Evolutionary conservation across 2,797 vertebrate species (phyloP).

Genomic region (Danio kyathit): DNA sequence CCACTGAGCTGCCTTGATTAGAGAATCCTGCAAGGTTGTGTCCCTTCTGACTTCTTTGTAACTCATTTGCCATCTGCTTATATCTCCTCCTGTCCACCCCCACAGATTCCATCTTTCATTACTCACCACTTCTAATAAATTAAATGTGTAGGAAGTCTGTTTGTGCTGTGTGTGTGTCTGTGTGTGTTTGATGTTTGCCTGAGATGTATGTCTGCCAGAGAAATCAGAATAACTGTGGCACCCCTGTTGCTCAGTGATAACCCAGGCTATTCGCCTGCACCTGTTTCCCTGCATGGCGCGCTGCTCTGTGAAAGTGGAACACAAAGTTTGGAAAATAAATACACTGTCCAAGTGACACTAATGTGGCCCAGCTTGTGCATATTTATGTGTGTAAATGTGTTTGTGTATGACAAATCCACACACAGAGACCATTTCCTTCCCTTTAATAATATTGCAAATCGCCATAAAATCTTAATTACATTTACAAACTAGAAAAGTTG

Average conservation of each 20-base stretch:
- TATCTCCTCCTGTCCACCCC: slow-evolving; percentile 45
- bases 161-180: slow-evolving; percentile 25
- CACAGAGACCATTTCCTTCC: background rate
- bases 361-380: slow-evolving; percentile 34
- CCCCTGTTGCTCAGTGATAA: slow-evolving; percentile 58
- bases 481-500: slow-evolving; percentile 21
- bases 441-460: slow-evolving; percentile 2
- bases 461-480: background rate
- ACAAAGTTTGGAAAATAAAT: slow-evolving; percentile 45
- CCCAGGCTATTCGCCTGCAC: slow-evolving; percentile 53
- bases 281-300: slow-evolving; percentile 38
- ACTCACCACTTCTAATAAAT: slow-evolving; percentile 38
- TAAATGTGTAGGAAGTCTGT: slow-evolving; percentile 47
- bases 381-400: slow-evolving; percentile 9
- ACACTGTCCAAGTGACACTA: slow-evolving; percentile 33
- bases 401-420: slow-evolving; percentile 7
- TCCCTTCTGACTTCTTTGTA: slow-evolving; percentile 35
- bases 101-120: slow-evolving; percentile 44
- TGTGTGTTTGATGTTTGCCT: slow-evolving; percentile 32
- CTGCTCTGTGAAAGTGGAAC: slow-evolving; percentile 28
- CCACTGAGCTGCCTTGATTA: slow-evolving; percentile 34
- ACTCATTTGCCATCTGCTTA: slow-evolving; percentile 60
- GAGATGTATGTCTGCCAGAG: slow-evolving; percentile 27
- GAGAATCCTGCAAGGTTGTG: slow-evolving; percentile 26
- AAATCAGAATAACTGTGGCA: slow-evolving; percentile 46